Base-by-base conservation (phyloP, 1,140 invertebrate species). In the Rhagoletis pomonella region DNA sequence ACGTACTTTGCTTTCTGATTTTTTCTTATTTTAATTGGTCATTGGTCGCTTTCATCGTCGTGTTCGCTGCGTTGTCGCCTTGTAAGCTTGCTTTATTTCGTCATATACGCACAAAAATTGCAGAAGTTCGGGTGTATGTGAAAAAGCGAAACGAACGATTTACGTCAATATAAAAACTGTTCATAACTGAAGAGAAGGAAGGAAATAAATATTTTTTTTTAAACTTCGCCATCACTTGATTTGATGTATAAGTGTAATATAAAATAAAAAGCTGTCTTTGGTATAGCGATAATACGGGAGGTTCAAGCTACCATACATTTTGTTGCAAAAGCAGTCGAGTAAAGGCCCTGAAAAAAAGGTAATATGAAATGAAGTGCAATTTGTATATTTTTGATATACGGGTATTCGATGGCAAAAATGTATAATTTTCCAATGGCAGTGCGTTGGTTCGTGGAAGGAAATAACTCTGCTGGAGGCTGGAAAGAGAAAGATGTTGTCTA, bases 1-100 rank as follows among this genome's bases (percentile, higher is more conserved):
- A 59, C 62, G 55, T 6, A 85, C 14, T 73, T 39, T 87, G 29
- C 69, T 29, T 64, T 67, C 62, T 60, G n/a, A 50, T 64, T 81
- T 62, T 86, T 50, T 58, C n/a, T 42, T 17, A 42, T 65, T 59
- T 73, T 87, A 47, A 73, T 44, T 81, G 73, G 17, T 81, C 42
- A 81, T 55, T 81, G 17, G 73, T 81, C 73, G 73, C 85, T 60
- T 81, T 12, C 85, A 58, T 86, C 85, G 85, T 86, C 85, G 59
- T 86, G 19, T 86, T 62, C 85, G 85, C 85, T 42, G 29, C 62
- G 17, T 86, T 44, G 50, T 85, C 59, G 85, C 47, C 73, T 77
- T 81, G 47, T 81, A 81, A 10, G n/a, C 73, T 81, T 81, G 73
- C n/a, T 55, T 81, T 55, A 19, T 81, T 55, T 81, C 73, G 47